These are phyloP conservation scores for Cistogaster globosa DNA, from an alignment of 2,888 invertebrate species.

Conservation along the genomic window DNA sequence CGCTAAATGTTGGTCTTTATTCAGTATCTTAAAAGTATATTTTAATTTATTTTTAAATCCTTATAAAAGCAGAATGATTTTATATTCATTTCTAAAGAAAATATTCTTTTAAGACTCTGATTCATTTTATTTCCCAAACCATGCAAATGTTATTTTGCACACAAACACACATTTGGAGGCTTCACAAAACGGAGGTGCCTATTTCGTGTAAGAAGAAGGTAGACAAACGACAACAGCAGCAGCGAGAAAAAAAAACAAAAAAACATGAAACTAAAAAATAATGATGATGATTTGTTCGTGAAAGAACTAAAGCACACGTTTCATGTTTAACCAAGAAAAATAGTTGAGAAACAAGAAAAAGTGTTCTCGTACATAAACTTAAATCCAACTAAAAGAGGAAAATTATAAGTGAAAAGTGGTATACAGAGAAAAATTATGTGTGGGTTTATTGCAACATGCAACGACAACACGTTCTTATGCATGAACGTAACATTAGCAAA, in stretches of 20 bases:
- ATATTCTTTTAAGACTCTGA: constrained; percentile 41
- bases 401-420: constrained; percentile 71
- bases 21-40: constrained; percentile 10
- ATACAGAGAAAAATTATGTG: constrained; percentile 66
- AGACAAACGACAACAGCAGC: constrained; percentile 50
- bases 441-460: constrained; percentile 66
- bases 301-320: constrained; percentile 70
- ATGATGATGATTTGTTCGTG: constrained; percentile 71
- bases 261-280: constrained; percentile 46
- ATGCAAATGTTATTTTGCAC: constrained; percentile 66
- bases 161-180: constrained; percentile 6
- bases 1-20: constrained; percentile 3
- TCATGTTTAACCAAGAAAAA: constrained; percentile 64
- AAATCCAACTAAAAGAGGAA: constrained; percentile 48
- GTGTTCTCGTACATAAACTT: background rate
- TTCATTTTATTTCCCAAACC: background rate
- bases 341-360: constrained; percentile 30
- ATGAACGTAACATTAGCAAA: constrained; percentile 19
- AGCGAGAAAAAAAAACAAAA: background rate
- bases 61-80: background rate
- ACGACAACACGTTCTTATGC: constrained; percentile 46
- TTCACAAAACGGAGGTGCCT: constrained; percentile 65
- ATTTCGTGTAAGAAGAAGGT: constrained; percentile 61
- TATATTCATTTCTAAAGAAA: background rate
- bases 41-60: constrained; percentile 24